Evolutionary conservation across 2,113 vertebrate species (phyloP).

Genomic region (Gallinago media): DNA sequence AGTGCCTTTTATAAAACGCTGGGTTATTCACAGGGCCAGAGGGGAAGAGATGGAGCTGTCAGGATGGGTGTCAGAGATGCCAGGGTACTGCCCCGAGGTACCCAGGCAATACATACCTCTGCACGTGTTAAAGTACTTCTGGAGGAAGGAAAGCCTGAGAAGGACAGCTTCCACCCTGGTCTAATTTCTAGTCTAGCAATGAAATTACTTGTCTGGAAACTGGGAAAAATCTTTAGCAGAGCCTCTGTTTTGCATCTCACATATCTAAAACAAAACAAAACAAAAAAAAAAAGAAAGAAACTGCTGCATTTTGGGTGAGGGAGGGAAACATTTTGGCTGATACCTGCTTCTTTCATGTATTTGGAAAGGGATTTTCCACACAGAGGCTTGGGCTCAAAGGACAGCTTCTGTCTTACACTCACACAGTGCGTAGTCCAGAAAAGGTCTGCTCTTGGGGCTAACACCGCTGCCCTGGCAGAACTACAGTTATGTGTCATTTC

Average conservation of each 20-base stretch:
- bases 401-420: background rate
- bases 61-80: background rate
- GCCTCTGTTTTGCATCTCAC: background rate
- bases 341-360: background rate
- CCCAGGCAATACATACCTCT: fast-evolving
- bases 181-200: background rate
- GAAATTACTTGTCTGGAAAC: background rate
- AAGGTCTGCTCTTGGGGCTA: background rate
- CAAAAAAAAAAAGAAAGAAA: background rate
- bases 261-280: background rate
- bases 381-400: background rate
- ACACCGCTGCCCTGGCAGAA: background rate
- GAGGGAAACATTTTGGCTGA: background rate
- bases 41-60: background rate
- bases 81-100: fast-evolving
- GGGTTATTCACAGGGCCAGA: background rate
- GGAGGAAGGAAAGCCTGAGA: background rate
- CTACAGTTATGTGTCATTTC: background rate
- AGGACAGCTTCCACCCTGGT: background rate
- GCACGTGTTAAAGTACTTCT: background rate
- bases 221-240: background rate
- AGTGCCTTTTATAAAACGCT: background rate
- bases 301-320: background rate
- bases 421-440: background rate
- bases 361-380: background rate